Evolutionary conservation across 2,888 invertebrate genomes (phyloP).

Genomic region (Chalcis sispes): DNA sequence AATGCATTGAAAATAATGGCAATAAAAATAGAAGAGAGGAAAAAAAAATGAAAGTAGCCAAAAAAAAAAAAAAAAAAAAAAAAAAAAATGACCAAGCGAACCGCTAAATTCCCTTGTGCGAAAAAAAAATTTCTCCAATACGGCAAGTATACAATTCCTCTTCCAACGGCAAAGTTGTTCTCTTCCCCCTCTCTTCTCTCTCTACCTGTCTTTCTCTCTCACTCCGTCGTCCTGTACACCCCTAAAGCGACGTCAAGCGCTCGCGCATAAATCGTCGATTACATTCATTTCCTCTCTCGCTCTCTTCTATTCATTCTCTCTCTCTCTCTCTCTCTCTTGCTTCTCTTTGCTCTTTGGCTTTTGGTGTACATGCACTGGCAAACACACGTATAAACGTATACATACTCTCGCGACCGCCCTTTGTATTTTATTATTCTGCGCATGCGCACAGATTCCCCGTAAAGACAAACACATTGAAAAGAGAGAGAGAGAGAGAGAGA

Average conservation of each 20-base stretch:
- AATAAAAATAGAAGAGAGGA: no score
- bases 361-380: neutral
- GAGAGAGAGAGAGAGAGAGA: neutral
- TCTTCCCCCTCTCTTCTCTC: neutral
- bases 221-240: conserved; percentile 42
- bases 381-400: neutral
- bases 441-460: neutral
- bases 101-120: conserved; percentile 21
- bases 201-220: conserved; percentile 41
- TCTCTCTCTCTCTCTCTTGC: conserved; percentile 21
- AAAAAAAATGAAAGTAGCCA: no score
- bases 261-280: conserved; percentile 63
- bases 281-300: conserved; percentile 45
- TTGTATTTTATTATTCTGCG: conserved; percentile 30
- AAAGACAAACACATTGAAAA: no score
- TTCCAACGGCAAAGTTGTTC: conserved; percentile 34
- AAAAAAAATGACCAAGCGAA: conserved; percentile 20
- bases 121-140: conserved; percentile 17
- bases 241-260: conserved; percentile 53
- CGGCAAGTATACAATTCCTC: conserved; percentile 44
- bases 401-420: neutral
- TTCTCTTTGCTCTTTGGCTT: conserved; percentile 14
- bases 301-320: neutral
- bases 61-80: no score
- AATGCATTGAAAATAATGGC: no score